Base-by-base conservation (phyloP, 2,888 invertebrate genomes). In the Onthophagus sagittarius region DNA sequence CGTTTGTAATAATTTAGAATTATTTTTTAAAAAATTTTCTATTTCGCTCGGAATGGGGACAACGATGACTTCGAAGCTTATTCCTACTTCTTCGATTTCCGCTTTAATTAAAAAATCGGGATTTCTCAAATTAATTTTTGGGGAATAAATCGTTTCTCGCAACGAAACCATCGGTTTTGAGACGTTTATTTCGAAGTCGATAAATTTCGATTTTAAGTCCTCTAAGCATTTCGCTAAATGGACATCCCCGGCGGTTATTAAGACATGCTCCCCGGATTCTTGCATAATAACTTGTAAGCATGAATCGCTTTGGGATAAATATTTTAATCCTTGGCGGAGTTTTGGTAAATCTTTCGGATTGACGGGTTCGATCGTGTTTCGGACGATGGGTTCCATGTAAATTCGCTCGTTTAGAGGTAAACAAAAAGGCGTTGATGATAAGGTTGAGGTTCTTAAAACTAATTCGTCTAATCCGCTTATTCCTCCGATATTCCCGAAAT, bases 161-260 rank as follows among this genome's bases (percentile, higher is more conserved):
- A 99, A 96, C 5, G 98, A 95, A 0, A 99, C 98, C 79, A 99
- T 98, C 0, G 99, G 99, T 81, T 94, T 92, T 0, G 99, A 99
- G 0, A 95, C 96, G 76, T 92, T 92, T n/a, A 98, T 87, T 70
- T 95, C 93, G 75, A 96, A 90, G 83, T 93, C 93, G 0, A 94
- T 95, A 86, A 95, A 97, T 77, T 91, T 90, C 74, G 87, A 88
- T 79, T 90, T 92, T 71, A 99, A 88, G 86, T 99, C 99, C 82
- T 95, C 94, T 4, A 99, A 87, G 86, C 99, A 99, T 82, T 97
- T 92, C 83, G 98, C 95, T 71, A 99, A 88, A 85, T 99, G 99
- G 0, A 99, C 95, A 87, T 99, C 98, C 0, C 99, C 99, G 0
- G 98, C 94, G 0, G 99, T 98, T 1, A 96, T 91, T 33, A 99